These are phyloP conservation scores for Rhyacophila brunnea DNA, from an alignment of 1,140 invertebrate genomes.

Conservation along the genomic window DNA sequence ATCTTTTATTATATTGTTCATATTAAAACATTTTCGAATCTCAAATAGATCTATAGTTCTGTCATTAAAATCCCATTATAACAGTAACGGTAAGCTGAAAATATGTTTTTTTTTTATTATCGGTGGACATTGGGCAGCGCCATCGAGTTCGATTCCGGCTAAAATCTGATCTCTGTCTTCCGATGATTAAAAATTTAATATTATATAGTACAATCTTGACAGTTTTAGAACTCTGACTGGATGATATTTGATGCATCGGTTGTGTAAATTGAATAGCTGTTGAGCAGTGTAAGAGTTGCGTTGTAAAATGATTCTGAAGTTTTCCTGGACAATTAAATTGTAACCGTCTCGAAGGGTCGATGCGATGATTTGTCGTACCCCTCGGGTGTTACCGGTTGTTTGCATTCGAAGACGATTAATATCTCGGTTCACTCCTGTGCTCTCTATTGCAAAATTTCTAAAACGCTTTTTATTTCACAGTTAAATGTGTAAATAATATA, in stretches of 20 bases:
- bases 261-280: neutral
- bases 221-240: neutral
- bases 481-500: slow-evolving; percentile 29
- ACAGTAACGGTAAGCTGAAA: too few relatives aligned
- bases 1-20: neutral
- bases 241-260: neutral
- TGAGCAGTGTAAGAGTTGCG: neutral
- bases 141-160: too few relatives aligned
- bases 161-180: neutral
- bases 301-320: neutral
- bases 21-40: too few relatives aligned
- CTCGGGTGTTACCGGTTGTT: too few relatives aligned
- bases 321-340: neutral
- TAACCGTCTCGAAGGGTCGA: neutral
- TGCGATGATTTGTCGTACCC: too few relatives aligned
- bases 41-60: too few relatives aligned
- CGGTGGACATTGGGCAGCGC: too few relatives aligned
- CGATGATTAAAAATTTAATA: neutral
- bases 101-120: too few relatives aligned
- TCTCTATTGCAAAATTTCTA: slow-evolving; percentile 8
- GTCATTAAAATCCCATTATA: too few relatives aligned
- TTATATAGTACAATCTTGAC: neutral
- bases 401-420: neutral
- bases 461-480: slow-evolving; percentile 15
- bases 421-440: neutral